Percentiles rank a stretch among this genome's conserved stretches.
Evolutionary conservation across 2,888 invertebrate species (phyloP).

Genomic region (Eristalinus sepulchralis): DNA sequence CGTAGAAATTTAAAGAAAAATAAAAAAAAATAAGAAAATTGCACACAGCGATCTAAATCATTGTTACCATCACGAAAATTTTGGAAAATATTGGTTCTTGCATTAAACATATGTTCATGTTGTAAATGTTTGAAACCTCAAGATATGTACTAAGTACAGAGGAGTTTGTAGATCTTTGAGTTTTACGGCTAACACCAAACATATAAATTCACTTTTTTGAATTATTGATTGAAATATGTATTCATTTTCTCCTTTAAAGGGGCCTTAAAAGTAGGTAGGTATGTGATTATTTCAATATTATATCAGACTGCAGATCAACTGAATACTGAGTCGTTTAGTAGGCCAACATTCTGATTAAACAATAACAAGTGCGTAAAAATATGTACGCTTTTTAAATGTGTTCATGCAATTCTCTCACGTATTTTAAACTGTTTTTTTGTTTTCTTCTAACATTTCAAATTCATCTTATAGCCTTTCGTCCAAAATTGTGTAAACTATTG

Average conservation of each 20-base stretch:
- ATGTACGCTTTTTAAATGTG: neutral
- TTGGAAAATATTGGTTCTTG: slow-evolving; percentile 45
- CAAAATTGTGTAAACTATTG: neutral
- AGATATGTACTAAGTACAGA: slow-evolving; percentile 63
- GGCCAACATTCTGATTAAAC: neutral
- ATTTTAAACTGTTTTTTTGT: neutral
- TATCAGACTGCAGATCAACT: neutral
- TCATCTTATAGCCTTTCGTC: neutral
- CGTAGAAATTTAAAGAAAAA: slow-evolving; percentile 16
- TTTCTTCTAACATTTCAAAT: neutral
- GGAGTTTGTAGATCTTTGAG: slow-evolving; percentile 34
- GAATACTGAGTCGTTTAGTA: neutral
- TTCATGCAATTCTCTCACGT: neutral
- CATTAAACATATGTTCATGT: slow-evolving; percentile 25
- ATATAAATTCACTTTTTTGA: slow-evolving; percentile 14
- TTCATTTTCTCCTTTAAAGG: slow-evolving; percentile 2
- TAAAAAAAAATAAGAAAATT: slow-evolving; percentile 14
- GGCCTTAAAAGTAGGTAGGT: slow-evolving; percentile 1
- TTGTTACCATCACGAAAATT: slow-evolving; percentile 20
- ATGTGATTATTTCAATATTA: slow-evolving; percentile 9
- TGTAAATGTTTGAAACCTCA: slow-evolving; percentile 65
- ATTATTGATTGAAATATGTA: neutral
- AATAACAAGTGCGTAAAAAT: slow-evolving; percentile 5
- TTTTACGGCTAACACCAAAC: slow-evolving; percentile 51
- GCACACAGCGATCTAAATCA: neutral